Evolutionary conservation across 2,888 invertebrate species (phyloP).

Genomic region (Anagyrus pseudococci): DNA sequence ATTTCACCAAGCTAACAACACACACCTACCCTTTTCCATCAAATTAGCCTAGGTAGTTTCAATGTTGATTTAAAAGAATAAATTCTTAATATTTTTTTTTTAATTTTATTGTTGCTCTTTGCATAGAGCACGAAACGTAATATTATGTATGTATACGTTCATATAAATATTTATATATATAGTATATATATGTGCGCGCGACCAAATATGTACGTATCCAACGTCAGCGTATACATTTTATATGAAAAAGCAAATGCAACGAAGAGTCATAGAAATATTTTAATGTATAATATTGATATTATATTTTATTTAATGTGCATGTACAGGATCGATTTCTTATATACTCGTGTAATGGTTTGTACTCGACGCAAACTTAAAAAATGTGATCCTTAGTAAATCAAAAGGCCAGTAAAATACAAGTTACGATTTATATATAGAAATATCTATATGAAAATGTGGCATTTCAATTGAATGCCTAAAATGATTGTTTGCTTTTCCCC

Average conservation of each 20-base stretch:
- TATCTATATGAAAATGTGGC: constrained; percentile 22
- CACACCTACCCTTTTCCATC: background rate
- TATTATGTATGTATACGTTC: constrained; percentile 22
- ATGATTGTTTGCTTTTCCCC: constrained; percentile 33
- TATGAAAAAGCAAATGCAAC: constrained; percentile 33
- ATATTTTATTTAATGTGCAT: constrained; percentile 43
- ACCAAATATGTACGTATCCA: constrained; percentile 41
- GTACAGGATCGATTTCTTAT: constrained; percentile 41
- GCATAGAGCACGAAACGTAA: constrained; percentile 3
- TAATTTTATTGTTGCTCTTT: constrained; percentile 11
- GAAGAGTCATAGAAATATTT: constrained; percentile 40
- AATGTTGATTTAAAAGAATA: constrained; percentile 12
- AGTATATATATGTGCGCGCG: constrained; percentile 37
- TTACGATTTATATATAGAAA: constrained; percentile 24
- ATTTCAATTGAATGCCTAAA: constrained; percentile 16
- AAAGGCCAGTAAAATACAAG: constrained; percentile 41
- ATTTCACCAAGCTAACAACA: constrained; percentile 9
- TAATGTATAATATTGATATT: constrained; percentile 48
- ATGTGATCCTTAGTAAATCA: constrained; percentile 42
- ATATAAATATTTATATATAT: constrained; percentile 31
- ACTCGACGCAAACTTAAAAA: constrained; percentile 35
- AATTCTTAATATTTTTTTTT: no score
- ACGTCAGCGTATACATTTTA: constrained; percentile 35
- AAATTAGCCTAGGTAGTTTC: constrained; percentile 7
- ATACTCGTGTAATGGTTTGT: constrained; percentile 32